A percentile compares a stretch with the other conserved stretches of the same genome.
Conservation (phyloP, 2,888 invertebrate species). For the Chymomyza caudatula region DNA sequence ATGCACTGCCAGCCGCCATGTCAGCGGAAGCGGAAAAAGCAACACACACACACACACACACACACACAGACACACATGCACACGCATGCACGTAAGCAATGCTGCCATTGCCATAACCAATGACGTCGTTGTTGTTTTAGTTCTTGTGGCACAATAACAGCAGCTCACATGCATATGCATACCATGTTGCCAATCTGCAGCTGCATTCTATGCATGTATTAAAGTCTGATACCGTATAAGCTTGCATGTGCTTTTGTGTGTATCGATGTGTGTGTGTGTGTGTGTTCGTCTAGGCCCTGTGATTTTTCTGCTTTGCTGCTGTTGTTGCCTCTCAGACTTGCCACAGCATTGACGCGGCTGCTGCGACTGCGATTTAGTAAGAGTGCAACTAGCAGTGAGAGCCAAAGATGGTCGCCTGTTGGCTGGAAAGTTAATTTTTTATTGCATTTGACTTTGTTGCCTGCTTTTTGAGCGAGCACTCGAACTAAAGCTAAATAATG, state of each 20-base stretch:
- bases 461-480: background rate
- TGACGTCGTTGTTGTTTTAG: constrained; percentile 19
- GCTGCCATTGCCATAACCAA: background rate
- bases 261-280: constrained; percentile 11
- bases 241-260: background rate
- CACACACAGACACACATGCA: constrained; percentile 15
- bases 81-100: constrained; percentile 34
- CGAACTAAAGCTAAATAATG: background rate
- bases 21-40: constrained; percentile 69
- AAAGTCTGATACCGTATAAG: background rate
- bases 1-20: constrained; percentile 44
- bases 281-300: constrained; percentile 8
- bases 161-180: constrained; percentile 55
- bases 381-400: background rate
- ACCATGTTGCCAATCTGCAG: constrained; percentile 36
- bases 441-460: background rate
- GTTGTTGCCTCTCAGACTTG: too few species aligned
- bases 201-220: constrained; percentile 8
- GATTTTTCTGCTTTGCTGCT: too few species aligned
- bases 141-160: constrained; percentile 34
- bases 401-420: background rate
- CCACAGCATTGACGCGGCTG: too few species aligned
- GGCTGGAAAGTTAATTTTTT: background rate
- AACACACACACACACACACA: constrained; percentile 42
- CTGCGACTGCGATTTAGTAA: background rate